Percentiles rank a stretch among this genome's conserved stretches.
Conservation (phyloP, 2,888 invertebrate species). For the Epinotia nisella region DNA sequence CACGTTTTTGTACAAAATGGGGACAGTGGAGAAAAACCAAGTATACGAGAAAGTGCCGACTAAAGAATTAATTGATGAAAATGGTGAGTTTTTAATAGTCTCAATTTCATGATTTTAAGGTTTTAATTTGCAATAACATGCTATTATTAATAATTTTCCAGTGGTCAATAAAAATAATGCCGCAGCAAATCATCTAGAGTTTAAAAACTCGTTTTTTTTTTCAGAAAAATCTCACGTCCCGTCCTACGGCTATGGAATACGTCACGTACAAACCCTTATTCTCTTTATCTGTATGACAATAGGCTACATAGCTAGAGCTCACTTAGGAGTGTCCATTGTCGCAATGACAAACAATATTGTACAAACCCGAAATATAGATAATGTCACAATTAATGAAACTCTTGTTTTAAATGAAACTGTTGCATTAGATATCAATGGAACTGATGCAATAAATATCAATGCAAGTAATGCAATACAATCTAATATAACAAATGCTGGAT, state of each 20-base stretch:
- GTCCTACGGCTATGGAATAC: conserved; percentile 61
- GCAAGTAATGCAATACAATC: neutral
- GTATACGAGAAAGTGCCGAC: conserved; percentile 22
- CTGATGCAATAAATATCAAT: neutral
- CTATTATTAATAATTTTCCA: neutral
- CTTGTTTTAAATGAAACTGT: neutral
- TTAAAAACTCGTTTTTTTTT: conserved; percentile 41
- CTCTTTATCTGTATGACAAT: conserved; percentile 54
- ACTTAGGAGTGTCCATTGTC: conserved; percentile 67
- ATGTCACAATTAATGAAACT: conserved; percentile 6
- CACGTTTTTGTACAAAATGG: conserved; percentile 7
- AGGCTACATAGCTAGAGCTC: conserved; percentile 58
- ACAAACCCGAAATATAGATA: conserved; percentile 9
- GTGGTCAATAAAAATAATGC: neutral
- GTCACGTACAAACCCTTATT: conserved; percentile 58
- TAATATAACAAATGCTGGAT: no score
- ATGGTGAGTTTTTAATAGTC: conserved; percentile 9
- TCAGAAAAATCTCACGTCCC: conserved; percentile 48
- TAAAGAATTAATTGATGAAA: conserved; percentile 9
- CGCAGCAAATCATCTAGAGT: neutral
- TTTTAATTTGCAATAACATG: neutral
- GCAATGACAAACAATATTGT: conserved; percentile 58
- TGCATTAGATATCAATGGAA: neutral
- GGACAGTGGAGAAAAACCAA: neutral
- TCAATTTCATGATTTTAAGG: neutral